These are phyloP conservation scores for Hystrix brachyura DNA, from an alignment of 2,113 vertebrate genomes.

Conservation along the genomic window DNA sequence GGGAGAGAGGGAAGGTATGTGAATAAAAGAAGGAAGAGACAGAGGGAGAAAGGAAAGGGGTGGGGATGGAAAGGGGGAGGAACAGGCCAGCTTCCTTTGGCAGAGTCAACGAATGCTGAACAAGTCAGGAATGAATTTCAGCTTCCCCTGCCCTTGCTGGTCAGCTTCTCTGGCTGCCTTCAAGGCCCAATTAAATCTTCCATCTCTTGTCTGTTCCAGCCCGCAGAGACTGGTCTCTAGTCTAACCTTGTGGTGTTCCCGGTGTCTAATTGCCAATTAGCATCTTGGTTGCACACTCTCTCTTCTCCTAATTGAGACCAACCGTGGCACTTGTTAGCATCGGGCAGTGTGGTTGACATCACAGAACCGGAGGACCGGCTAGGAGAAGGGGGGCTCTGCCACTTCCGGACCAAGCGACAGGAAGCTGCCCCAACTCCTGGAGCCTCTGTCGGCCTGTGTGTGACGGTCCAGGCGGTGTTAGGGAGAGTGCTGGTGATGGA, in stretches of 20 bases:
- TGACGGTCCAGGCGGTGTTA: background rate
- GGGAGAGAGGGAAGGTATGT: background rate
- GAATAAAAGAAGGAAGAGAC: background rate
- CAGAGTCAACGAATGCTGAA: background rate
- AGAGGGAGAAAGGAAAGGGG: background rate
- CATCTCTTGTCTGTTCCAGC: background rate
- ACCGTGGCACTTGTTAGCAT: background rate
- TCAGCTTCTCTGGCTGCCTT: background rate
- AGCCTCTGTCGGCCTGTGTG: background rate
- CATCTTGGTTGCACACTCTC: background rate
- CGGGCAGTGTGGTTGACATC: background rate
- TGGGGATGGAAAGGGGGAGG: background rate
- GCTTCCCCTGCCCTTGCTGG: background rate
- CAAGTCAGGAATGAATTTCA: background rate
- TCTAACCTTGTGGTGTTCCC: background rate
- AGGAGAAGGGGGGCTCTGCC: background rate
- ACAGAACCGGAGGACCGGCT: background rate
- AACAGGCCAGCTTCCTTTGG: background rate
- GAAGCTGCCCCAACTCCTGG: background rate
- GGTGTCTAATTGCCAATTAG: constrained; percentile 3
- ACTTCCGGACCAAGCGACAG: background rate
- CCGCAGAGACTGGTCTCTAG: background rate
- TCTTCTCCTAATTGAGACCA: background rate
- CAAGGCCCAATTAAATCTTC: background rate
- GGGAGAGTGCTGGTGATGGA: accelerated